Evolutionary conservation across 2,113 vertebrate species (phyloP), one percentile per base, ranked within the genome.

Genomic region (Spilogale gracilis): DNA sequence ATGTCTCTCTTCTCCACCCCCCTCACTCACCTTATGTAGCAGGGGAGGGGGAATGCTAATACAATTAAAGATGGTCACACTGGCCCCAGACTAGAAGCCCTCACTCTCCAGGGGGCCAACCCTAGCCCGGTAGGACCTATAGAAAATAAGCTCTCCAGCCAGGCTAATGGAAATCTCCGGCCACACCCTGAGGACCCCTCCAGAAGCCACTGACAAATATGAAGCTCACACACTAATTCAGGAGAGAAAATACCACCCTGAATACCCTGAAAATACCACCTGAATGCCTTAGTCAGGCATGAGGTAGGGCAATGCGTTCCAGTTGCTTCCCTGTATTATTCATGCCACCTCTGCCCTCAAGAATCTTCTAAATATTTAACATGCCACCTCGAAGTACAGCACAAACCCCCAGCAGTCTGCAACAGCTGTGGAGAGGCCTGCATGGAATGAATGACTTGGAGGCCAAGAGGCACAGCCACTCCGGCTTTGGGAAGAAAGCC

Each of bases 381-480:
- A 83, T 0, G 3, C 90, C 93, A 97, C 95, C 76, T 76, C 78
- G 91, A 96, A 94, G 93, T 81, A 73, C 94, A 97, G 92, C 16
- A 69, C 78, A 98, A 98, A 73, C 48, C 97, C 90, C n/a, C 94
- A 56, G 96, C 63, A 93, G 97, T 89, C 94, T 91, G 69, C 95
- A 98, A 98, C 99, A 99, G 98, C 99, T 99, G 99, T 97, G 97
- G 97, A 96, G 95, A 96, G 95, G 98, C 97, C 98, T 83, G 90
- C 96, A 98, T 96, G 98, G 94, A 76, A 98, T 98, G 97, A 95
- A 97, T 98, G 97, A 96, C 98, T 98, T 82, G 14, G 91, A 63
- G 48, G 10, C 52, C n/a, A 92, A 91, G 95, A 78, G 79, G 48
- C 32, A 58, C 38, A 91, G 13, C 58, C 16, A 38, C 27, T 60